A percentile compares a stretch with the other conserved stretches of the same genome.
phyloP scores from a whole-genome alignment of 1,140 invertebrate species.

The Diorhabda elongata region DNA sequence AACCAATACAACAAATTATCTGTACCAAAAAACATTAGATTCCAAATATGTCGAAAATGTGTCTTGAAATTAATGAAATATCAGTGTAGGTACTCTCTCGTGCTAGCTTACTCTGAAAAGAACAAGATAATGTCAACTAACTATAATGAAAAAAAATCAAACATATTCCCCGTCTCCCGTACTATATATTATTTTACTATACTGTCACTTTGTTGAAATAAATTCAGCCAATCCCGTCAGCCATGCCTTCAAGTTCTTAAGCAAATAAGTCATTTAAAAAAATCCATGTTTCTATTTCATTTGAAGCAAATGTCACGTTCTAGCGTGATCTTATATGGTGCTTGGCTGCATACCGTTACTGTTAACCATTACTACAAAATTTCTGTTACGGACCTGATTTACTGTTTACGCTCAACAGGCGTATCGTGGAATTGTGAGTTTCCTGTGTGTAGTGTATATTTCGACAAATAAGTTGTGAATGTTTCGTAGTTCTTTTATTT shows the following conservation, averaged over 20 bases:
- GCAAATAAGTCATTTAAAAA: slow-evolving; percentile 6
- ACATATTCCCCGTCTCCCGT: too few relatives aligned
- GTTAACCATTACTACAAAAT: slow-evolving; percentile 13
- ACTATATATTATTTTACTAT: too few relatives aligned
- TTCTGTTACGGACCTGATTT: slow-evolving; percentile 40
- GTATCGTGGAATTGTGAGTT: slow-evolving; percentile 38
- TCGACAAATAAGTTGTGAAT: slow-evolving; percentile 36
- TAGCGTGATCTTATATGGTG: slow-evolving; percentile 12
- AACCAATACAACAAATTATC: background rate
- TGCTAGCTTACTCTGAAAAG: too few relatives aligned
- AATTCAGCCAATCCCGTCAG: slow-evolving; percentile 5
- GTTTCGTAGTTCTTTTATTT: slow-evolving; percentile 34
- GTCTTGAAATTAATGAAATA: background rate
- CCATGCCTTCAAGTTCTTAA: background rate
- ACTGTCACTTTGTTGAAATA: background rate
- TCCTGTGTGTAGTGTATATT: slow-evolving; percentile 35
- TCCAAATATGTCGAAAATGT: slow-evolving; percentile 1
- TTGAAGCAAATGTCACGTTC: slow-evolving; percentile 12
- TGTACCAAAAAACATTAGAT: background rate
- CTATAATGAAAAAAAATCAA: too few relatives aligned
- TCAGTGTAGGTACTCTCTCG: too few relatives aligned
- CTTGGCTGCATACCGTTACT: slow-evolving; percentile 15
- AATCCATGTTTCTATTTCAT: slow-evolving; percentile 6
- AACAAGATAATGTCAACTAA: too few relatives aligned
- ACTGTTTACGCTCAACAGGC: slow-evolving; percentile 44